Evolutionary conservation across 2,888 invertebrate species (phyloP), one percentile per base, ranked within the genome.

Genomic region (Calameuta filiformis): DNA sequence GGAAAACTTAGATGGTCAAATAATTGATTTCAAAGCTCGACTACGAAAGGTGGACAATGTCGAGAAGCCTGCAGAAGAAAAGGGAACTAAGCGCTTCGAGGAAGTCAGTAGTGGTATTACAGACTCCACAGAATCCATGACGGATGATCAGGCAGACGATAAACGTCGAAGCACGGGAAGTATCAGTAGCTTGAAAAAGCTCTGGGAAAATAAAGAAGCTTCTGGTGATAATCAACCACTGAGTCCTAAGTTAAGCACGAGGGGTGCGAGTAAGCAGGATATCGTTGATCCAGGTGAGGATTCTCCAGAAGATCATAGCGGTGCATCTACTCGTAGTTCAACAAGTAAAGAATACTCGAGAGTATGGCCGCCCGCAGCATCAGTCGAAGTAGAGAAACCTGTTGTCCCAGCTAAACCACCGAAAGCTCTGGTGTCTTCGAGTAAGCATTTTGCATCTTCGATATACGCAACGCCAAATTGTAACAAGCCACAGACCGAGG

Each of bases 161-260:
- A 98, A 97, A 91, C 94, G 98, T 23, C 95, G 97, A 84, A 97
- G 97, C 91, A 97, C 97, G 75, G 98, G 98, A 81, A 97, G 97
- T 92, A 98, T 98, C 88, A 97, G 96, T 90, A 98, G 97, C 91
- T 93, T 98, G 87, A 98, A 98, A 91, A 97, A 97, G 91, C 92
- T 98, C 82, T 98, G 98, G 98, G 98, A 98, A 92, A 96, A 95
- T 83, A 96, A 96, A 89, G 95, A 95, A 90, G 91, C 92, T 4
- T 87, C 89, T 11, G 90, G 89, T 69, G 92, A 92, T 37, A 93
- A 93, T 82, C 93, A 94, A 75, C 94, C 95, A 79, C 90, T 95
- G 73, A 95, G 95, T 86, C 95, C 95, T 0, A 96, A 95, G 89
- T 92, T 95, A 84, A 86, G 89, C 31, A 69, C 68, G 30, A 56